phyloP scores from a whole-genome alignment of 2,797 vertebrate species.

The Girardinus metallicus region DNA sequence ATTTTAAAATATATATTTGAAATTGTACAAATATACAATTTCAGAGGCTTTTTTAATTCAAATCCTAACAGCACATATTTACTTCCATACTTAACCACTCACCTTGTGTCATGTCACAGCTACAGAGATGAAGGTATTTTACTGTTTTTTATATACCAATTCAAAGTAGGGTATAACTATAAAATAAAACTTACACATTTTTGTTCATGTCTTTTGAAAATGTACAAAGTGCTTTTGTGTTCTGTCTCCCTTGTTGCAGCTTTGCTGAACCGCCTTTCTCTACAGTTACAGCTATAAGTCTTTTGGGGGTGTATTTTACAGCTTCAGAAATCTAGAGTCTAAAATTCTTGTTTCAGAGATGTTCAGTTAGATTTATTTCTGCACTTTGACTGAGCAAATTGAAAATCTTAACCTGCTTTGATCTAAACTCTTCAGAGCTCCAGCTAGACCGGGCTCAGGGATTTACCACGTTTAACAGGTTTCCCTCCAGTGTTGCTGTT shows the following conservation, averaged over 20 bases:
- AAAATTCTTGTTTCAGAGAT: background rate
- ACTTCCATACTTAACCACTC: no score
- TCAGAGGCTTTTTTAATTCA: no score
- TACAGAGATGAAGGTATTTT: background rate
- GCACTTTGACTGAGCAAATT: background rate
- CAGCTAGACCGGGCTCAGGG: background rate
- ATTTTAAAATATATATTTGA: no score
- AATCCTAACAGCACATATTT: no score
- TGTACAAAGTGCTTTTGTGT: background rate
- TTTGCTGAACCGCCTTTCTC: background rate
- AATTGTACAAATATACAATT: no score
- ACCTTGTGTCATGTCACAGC: background rate
- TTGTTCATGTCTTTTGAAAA: background rate
- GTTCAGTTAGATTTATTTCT: background rate
- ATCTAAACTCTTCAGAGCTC: background rate
- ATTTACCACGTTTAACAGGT: background rate
- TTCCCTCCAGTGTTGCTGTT: background rate
- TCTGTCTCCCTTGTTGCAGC: background rate
- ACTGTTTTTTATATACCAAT: background rate
- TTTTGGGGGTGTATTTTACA: background rate
- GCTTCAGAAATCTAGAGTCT: background rate
- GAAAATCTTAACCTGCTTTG: background rate
- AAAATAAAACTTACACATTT: background rate
- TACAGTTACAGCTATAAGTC: no score
- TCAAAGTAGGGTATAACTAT: no score